Base-by-base conservation (phyloP, 2,797 vertebrate species). In the Acestrorhynchus altus region DNA sequence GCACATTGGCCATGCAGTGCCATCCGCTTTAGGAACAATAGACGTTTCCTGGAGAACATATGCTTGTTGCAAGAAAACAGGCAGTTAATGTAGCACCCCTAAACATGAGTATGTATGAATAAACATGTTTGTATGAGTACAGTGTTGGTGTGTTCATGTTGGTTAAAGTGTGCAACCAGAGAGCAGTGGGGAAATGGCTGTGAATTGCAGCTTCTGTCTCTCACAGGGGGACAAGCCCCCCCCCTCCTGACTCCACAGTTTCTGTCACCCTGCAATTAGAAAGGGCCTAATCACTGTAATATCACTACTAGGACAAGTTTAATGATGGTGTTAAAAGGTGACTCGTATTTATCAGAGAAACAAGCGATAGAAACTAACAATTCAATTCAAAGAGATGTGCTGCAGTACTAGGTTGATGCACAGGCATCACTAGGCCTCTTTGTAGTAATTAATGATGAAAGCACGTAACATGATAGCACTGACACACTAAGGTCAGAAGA, bases 211-310 rank as follows among this genome's bases (percentile, higher is more conserved):
- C 65, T 60, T 18, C 42, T 44, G 39, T 65, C 65, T 54, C 64
- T 60, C n/a, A n/a, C n/a, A n/a, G n/a, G 13, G 35, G 60, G 51
- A 63, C 56, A 57, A 47, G 24, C 65, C 12, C 52, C 40, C 15
- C n/a, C 59, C 10, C 26, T 42, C 28, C 31, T 70, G 39, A 46
- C 75, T 31, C 28, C 35, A 26, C 42, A 7, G 47, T 20, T 10
- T 54, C 28, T 71, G 63, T 60, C 13, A 74, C 61, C 44, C 47
- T 80, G 66, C 79, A 84, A 69, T 79, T 78, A 84, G 40, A 0
- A 31, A 44, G 42, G 65, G 44, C 67, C 64, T 80, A 64, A 70
- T 18, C 39, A 74, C 73, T 74, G 69, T 51, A 31, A 64, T 66
- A 72, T 73, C 64, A 69, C 42, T 22, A 15, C 24, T 59, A 31